Evolutionary conservation across 2,888 invertebrate genomes (phyloP), one percentile per base, ranked within the genome.

Genomic region (Thera obeliscata): DNA sequence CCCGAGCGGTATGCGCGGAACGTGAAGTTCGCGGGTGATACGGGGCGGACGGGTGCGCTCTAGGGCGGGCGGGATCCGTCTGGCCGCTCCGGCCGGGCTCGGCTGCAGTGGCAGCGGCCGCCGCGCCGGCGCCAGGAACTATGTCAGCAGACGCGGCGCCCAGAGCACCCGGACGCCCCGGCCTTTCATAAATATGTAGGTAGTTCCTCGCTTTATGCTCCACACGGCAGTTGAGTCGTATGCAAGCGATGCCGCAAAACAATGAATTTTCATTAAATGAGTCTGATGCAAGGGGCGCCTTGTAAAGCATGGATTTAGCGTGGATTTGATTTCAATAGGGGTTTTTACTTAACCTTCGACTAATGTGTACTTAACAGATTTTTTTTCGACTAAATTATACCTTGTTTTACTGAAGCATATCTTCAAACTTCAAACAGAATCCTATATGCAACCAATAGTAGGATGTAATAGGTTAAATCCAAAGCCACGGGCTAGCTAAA

Each of bases 41-140:
- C 75, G 71, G 79, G 84, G 83, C 85, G 82, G 85, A 87, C 65
- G 66, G 72, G 72, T 64, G 89, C 86, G 89, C 81, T 85, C 85
- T 82, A 72, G 79, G 85, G 86, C 87, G 87, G 85, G 83, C 91
- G 91, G 90, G 90, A 87, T 87, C 85, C 89, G 91, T 92, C 92
- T 91, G 92, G 86, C 89, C 84, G 88, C 89, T 92, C 92, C 91
- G 92, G 86, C 89, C 84, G 88, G 89, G 89, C 64, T 81, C 87
- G 89, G 87, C 76, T 83, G 87, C 87, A 87, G 86, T 83, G 79
- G 76, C 76, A 77, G 78, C 80, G 77, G 78, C 81, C 87, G 87
- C 80, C 93, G 93, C 93, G 93, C 93, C 93, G 93, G 92, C 93
- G 93, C 91, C 91, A 85, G 85, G 87, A 92, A 88, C 88, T 91